A percentile compares a stretch with the other conserved stretches of the same genome.
Conservation (phyloP, 2,797 vertebrate species). For the Xiphophorus birchmanni region DNA sequence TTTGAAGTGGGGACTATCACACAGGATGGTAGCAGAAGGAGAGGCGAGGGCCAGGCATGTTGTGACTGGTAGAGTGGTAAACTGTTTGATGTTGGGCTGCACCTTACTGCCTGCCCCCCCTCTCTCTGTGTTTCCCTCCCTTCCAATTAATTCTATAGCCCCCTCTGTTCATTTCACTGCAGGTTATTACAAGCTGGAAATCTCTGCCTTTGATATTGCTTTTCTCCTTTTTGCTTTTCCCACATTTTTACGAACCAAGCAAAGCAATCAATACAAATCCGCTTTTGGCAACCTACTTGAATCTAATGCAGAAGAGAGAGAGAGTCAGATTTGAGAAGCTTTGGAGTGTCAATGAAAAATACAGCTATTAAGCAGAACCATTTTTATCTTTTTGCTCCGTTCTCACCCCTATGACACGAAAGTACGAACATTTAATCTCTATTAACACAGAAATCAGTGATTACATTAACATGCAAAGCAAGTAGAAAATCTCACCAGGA, state of each 20-base stretch:
- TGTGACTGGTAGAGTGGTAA: conserved; percentile 74
- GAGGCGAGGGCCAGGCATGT: conserved; percentile 62
- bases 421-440: conserved; percentile 36
- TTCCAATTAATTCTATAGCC: conserved; percentile 57
- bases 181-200: conserved; percentile 53
- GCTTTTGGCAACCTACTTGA: conserved; percentile 29
- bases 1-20: conserved; percentile 67
- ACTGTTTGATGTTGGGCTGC: conserved; percentile 74
- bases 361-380: conserved; percentile 14
- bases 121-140: conserved; percentile 44
- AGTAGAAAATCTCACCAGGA: conserved; percentile 13
- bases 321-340: conserved; percentile 23
- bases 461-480: conserved; percentile 41
- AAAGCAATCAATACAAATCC: conserved; percentile 33
- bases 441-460: conserved; percentile 38
- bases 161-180: conserved; percentile 58
- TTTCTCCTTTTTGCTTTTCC: conserved; percentile 11
- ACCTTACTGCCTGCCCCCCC: conserved; percentile 43
- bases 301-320: conserved; percentile 13
- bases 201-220: conserved; percentile 42
- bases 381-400: conserved; percentile 17
- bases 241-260: conserved; percentile 31
- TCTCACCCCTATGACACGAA: conserved; percentile 23
- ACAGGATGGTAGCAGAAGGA: conserved; percentile 58
- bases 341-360: background rate